phyloP scores from a whole-genome alignment of 2,113 vertebrate genomes.

The Pangasianodon hypophthalmus region DNA sequence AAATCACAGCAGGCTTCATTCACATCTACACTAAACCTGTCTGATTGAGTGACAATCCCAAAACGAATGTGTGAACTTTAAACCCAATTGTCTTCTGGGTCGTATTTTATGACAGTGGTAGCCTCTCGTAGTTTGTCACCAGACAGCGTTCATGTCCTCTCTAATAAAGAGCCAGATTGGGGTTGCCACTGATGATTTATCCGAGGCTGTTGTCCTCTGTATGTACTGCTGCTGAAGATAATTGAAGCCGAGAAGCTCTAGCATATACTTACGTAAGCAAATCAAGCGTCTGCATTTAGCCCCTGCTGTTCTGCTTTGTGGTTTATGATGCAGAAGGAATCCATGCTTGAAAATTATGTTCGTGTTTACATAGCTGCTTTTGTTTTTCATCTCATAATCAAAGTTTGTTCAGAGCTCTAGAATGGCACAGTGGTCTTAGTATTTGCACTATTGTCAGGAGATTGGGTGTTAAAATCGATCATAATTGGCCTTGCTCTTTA shows the following conservation, averaged over 20 bases:
- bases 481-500: not conserved
- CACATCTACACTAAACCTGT: conserved; percentile 38
- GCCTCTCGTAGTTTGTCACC: conserved; percentile 58
- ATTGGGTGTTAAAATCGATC: not conserved
- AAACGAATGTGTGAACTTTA: conserved; percentile 46
- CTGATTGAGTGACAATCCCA: conserved; percentile 28
- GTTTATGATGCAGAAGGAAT: conserved; percentile 54
- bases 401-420: not conserved
- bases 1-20: conserved; percentile 32
- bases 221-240: conserved; percentile 63
- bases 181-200: conserved; percentile 71
- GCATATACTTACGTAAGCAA: conserved; percentile 64
- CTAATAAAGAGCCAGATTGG: conserved; percentile 71
- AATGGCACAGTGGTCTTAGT: not conserved
- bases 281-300: conserved; percentile 63
- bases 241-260: conserved; percentile 64
- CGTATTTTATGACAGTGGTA: conserved; percentile 63
- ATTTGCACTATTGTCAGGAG: not conserved
- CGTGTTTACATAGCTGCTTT: not conserved
- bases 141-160: conserved; percentile 33
- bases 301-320: conserved; percentile 57
- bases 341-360: conserved; percentile 40
- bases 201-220: conserved; percentile 57
- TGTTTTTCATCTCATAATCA: not conserved
- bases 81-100: conserved; percentile 53